Evolutionary conservation across 2,888 invertebrate species (phyloP).

Genomic region (Odontocolon sp.): DNA sequence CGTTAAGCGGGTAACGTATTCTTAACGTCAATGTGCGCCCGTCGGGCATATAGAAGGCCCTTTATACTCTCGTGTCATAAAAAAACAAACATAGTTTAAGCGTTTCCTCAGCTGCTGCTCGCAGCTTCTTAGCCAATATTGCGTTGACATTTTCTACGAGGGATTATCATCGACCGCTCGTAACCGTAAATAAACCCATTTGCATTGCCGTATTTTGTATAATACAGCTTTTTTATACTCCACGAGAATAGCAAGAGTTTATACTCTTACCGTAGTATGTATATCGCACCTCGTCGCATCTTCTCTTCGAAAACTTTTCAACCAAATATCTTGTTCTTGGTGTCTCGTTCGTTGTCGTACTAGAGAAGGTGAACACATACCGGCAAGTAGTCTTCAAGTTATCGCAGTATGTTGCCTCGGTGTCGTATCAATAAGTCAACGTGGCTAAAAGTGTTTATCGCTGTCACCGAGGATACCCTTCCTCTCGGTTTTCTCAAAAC

Average conservation of each 20-base stretch:
- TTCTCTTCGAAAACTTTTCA: neutral
- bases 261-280: neutral
- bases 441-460: slow-evolving; percentile 11
- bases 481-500: neutral
- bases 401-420: slow-evolving; percentile 13
- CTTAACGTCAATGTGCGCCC: slow-evolving; percentile 62
- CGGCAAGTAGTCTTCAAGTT: neutral
- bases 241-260: neutral
- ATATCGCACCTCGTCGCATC: neutral
- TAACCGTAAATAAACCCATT: slow-evolving; percentile 77
- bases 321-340: neutral
- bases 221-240: slow-evolving; percentile 63
- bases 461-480: neutral
- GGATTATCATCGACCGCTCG: slow-evolving; percentile 45
- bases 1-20: slow-evolving; percentile 74
- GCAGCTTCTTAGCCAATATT: slow-evolving; percentile 31
- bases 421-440: slow-evolving; percentile 29
- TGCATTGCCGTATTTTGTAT: slow-evolving; percentile 74
- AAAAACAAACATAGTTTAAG: slow-evolving; percentile 72
- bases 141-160: slow-evolving; percentile 74
- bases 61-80: slow-evolving; percentile 66
- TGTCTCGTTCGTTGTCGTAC: neutral
- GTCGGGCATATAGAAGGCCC: neutral
- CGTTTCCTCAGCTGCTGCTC: slow-evolving; percentile 29
- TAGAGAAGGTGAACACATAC: neutral